Evolutionary conservation across 1,140 invertebrate genomes (phyloP).

Genomic region (Rhyacophila brunnea): DNA sequence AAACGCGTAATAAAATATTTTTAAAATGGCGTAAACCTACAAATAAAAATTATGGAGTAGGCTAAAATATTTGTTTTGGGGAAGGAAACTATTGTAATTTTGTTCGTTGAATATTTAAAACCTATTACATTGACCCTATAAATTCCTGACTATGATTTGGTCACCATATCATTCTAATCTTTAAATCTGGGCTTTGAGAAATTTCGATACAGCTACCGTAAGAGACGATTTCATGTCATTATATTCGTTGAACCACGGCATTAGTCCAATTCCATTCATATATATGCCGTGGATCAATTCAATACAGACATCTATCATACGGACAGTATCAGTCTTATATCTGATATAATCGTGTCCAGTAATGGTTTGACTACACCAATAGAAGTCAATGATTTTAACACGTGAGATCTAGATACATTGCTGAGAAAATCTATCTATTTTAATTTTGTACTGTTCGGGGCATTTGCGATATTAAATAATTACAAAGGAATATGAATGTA

Average conservation of each 20-base stretch:
- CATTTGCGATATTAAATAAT: too few species aligned
- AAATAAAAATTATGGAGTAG: too few species aligned
- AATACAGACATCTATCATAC: slow-evolving; percentile 29
- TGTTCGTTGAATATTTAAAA: too few species aligned
- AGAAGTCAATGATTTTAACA: not conserved
- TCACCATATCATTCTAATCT: slow-evolving; percentile 2
- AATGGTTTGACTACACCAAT: slow-evolving; percentile 7
- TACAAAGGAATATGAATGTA: too few species aligned
- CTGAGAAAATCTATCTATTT: too few species aligned
- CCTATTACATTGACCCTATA: too few species aligned
- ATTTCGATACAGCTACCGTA: slow-evolving; percentile 20
- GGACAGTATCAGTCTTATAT: slow-evolving; percentile 22
- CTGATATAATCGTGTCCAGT: slow-evolving; percentile 13
- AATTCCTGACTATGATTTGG: too few species aligned
- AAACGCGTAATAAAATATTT: too few species aligned
- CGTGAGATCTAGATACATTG: not conserved
- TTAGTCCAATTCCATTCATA: slow-evolving; percentile 19
- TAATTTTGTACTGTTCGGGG: too few species aligned
- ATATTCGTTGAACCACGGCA: slow-evolving; percentile 15
- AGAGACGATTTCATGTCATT: slow-evolving; percentile 18
- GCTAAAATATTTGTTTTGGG: too few species aligned
- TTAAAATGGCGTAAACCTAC: too few species aligned
- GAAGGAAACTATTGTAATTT: too few species aligned
- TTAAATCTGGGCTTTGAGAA: slow-evolving; percentile 14
- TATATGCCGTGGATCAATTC: slow-evolving; percentile 5